These are phyloP conservation scores for Fabriciana adippe DNA, from an alignment of 2,888 invertebrate species.

Conservation along the genomic window DNA sequence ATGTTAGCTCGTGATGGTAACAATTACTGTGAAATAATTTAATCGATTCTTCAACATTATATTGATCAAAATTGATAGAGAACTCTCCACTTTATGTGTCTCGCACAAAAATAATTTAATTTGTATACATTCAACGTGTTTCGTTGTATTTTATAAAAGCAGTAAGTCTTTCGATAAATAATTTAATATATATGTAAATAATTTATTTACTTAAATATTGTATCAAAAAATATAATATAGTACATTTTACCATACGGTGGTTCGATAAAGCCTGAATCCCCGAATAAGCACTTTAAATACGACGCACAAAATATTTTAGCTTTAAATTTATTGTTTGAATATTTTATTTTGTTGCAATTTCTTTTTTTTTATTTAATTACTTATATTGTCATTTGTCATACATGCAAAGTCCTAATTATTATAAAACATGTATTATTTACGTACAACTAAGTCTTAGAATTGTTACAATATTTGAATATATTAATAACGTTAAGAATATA, in stretches of 20 bases:
- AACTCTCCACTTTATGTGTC: not conserved
- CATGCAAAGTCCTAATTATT: no score
- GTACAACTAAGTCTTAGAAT: slow-evolving; percentile 12
- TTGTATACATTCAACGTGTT: no score
- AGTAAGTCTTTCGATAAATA: no score
- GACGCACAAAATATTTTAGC: slow-evolving; percentile 15
- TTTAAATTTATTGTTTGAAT: slow-evolving; percentile 2
- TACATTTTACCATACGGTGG: no score
- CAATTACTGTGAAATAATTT: not conserved
- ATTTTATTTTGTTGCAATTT: not conserved
- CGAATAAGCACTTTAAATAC: not conserved
- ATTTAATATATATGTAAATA: no score
- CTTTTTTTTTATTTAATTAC: not conserved
- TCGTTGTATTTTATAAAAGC: no score
- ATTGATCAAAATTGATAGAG: no score
- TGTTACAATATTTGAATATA: slow-evolving; percentile 9
- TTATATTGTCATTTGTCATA: slow-evolving; percentile 2
- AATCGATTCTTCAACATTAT: no score
- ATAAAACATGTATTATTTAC: no score
- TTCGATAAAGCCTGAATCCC: no score
- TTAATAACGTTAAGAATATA: slow-evolving; percentile 3
- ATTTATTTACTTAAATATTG: no score
- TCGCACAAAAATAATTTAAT: not conserved
- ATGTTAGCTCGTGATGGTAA: slow-evolving; percentile 7
- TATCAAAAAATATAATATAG: no score